Conservation (phyloP, 2,113 vertebrate species). For the Hippocampus comes region DNA sequence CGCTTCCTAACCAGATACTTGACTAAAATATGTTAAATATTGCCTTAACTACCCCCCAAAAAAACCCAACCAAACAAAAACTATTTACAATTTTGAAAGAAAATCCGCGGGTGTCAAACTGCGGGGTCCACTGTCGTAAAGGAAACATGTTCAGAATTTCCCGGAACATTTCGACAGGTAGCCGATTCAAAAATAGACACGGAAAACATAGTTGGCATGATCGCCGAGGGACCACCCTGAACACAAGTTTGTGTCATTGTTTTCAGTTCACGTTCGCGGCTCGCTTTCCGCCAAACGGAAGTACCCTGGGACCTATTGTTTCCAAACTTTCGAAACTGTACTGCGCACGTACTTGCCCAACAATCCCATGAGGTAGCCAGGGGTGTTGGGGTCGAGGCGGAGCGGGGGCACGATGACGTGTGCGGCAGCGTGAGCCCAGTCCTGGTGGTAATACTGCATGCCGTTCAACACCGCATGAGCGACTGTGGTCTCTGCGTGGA, state of each 20-base stretch:
- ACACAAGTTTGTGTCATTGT: neutral
- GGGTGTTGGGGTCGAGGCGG: constrained; percentile 93
- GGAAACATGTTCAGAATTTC: too few relatives aligned
- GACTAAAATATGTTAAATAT: too few relatives aligned
- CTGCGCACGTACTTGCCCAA: constrained; percentile 84
- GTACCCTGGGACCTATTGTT: neutral
- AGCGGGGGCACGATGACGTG: constrained; percentile 89
- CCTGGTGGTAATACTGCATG: constrained; percentile 95
- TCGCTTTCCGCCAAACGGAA: neutral
- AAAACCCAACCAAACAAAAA: too few relatives aligned
- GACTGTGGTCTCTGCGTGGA: constrained; percentile 90
- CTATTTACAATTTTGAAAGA: too few relatives aligned
- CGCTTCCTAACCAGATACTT: too few relatives aligned
- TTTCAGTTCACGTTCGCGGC: neutral
- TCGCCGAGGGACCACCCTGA: neutral
- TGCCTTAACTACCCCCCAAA: too few relatives aligned
- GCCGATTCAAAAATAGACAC: neutral
- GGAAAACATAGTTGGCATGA: neutral
- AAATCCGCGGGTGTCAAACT: too few relatives aligned
- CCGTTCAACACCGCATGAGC: constrained; percentile 90
- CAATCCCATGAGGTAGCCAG: constrained; percentile 93
- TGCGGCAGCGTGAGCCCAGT: constrained; percentile 92
- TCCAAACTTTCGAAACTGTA: neutral
- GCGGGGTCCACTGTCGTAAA: too few relatives aligned
- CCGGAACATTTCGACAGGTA: too few relatives aligned